Conservation (phyloP, 1,140 invertebrate species). For the Mercenaria mercenaria region DNA sequence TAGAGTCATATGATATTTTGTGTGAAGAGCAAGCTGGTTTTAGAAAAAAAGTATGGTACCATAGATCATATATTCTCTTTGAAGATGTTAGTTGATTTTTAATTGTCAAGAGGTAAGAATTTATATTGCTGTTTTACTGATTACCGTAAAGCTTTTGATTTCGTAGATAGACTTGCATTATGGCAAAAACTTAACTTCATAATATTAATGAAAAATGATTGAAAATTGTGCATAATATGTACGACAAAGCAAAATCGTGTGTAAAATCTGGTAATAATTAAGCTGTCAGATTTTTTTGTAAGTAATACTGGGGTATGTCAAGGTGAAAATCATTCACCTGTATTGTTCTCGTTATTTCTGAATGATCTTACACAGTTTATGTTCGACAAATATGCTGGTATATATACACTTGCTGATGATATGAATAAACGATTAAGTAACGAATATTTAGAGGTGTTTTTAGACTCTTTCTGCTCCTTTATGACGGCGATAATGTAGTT, state of each 20-base stretch:
- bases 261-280: neutral
- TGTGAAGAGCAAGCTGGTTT: constrained; percentile 20
- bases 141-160: constrained; percentile 13
- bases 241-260: neutral
- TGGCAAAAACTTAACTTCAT: neutral
- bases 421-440: too few relatives aligned
- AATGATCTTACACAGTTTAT: neutral
- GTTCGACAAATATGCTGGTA: neutral
- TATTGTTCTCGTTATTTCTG: constrained; percentile 3
- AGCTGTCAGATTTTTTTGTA: neutral
- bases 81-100: neutral
- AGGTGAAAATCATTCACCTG: neutral
- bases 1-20: neutral
- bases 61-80: neutral
- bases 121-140: neutral
- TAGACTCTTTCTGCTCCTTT: too few relatives aligned
- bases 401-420: too few relatives aligned
- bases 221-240: neutral
- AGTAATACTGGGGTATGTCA: neutral
- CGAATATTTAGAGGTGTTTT: too few relatives aligned
- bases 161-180: neutral
- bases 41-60: neutral
- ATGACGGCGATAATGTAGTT: too few relatives aligned
- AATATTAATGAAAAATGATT: constrained; percentile 26
- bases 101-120: neutral